Percentiles rank a stretch among this genome's conserved stretches.
phyloP scores from a whole-genome alignment of 2,888 invertebrate genomes.

The Xylocampa areola region DNA sequence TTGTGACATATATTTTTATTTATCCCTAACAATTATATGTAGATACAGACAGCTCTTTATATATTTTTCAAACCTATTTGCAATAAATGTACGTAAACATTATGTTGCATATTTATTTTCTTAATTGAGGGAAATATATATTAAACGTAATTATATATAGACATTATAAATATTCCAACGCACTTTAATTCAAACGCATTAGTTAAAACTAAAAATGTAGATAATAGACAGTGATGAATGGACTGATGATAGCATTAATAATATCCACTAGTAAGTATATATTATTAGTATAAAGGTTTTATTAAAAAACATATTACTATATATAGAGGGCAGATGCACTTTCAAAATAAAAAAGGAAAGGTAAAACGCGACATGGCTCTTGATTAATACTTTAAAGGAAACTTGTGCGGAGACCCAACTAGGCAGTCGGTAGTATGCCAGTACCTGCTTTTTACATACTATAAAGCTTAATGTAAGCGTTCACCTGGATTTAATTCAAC shows the following conservation, averaged over 20 bases:
- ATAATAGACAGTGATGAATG: conserved; percentile 36
- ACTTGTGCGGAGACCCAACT: conserved; percentile 73
- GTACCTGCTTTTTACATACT: conserved; percentile 45
- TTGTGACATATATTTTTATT: conserved; percentile 35
- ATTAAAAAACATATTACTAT: conserved; percentile 52
- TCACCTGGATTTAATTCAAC: conserved; percentile 56
- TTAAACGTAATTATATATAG: conserved; percentile 12
- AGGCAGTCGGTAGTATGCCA: conserved; percentile 63
- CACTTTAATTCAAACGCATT: conserved; percentile 41
- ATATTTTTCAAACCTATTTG: not conserved
- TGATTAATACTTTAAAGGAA: conserved; percentile 86
- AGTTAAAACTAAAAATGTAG: conserved; percentile 38
- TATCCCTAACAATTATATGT: not conserved
- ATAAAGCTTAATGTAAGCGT: conserved; percentile 52
- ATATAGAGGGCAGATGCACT: conserved; percentile 76
- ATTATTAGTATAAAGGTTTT: conserved; percentile 49
- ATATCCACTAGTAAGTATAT: conserved; percentile 35
- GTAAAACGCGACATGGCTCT: conserved; percentile 73
- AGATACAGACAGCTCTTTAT: not conserved
- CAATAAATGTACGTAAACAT: conserved; percentile 6
- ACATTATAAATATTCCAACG: conserved; percentile 21
- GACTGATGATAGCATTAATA: conserved; percentile 37
- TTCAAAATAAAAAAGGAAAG: conserved; percentile 72
- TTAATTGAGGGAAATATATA: conserved; percentile 5
- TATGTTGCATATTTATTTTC: not conserved